phyloP scores from a whole-genome alignment of 2,113 vertebrate genomes.

The Pagrus major region DNA sequence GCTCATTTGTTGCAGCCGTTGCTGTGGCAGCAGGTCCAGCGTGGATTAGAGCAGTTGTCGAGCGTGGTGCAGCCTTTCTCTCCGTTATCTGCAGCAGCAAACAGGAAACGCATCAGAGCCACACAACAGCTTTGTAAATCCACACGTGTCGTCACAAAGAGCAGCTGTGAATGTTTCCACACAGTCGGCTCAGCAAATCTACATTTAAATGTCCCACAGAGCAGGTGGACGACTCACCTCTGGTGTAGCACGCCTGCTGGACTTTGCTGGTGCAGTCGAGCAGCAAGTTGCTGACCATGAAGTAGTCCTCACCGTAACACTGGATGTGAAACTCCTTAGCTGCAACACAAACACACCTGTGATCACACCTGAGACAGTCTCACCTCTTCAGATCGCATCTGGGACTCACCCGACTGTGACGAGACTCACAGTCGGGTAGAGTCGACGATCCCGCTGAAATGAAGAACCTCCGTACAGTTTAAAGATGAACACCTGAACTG shows the following conservation, averaged over 20 bases:
- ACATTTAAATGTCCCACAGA: background rate
- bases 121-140: background rate
- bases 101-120: conserved; percentile 11
- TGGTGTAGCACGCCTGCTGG: conserved; percentile 80
- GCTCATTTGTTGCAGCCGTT: conserved; percentile 72
- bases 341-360: conserved; percentile 23
- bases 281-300: conserved; percentile 69
- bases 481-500: no score
- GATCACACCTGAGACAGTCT: no score
- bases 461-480: no score
- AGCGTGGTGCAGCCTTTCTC: conserved; percentile 77
- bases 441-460: no score
- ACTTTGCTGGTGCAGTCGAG: conserved; percentile 62
- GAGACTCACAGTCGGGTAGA: no score
- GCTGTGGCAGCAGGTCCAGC: conserved; percentile 76
- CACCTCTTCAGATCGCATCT: no score
- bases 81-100: conserved; percentile 56
- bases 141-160: background rate
- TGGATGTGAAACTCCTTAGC: conserved; percentile 52
- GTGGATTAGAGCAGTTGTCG: conserved; percentile 38
- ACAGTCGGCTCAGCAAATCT: no score
- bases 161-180: background rate
- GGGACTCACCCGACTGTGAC: no score
- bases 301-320: conserved; percentile 77
- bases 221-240: conserved; percentile 59